Percentiles rank a stretch among this genome's conserved stretches.
phyloP scores from a whole-genome alignment of 2,888 invertebrate species.

The Acrocera orbiculus region DNA sequence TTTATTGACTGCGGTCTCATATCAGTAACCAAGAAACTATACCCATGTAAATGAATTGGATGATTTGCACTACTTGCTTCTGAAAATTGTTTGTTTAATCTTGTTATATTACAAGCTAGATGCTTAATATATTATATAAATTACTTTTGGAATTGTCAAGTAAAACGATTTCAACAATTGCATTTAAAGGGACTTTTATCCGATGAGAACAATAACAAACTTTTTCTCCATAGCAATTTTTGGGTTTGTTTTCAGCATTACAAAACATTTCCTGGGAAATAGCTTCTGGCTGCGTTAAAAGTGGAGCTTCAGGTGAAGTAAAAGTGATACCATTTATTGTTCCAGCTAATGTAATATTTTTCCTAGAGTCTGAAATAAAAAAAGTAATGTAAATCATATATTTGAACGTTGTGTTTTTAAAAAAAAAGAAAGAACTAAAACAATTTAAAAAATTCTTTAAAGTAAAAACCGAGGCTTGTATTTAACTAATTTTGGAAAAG shows the following conservation, averaged over 20 bases:
- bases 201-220: constrained; percentile 20
- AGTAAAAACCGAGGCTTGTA: no score
- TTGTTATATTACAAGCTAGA: no score
- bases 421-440: no score
- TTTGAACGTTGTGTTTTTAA: no score
- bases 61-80: constrained; percentile 22
- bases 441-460: no score
- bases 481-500: no score
- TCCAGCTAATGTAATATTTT: constrained; percentile 23
- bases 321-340: constrained; percentile 57
- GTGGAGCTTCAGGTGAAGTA: constrained; percentile 56
- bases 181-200: constrained; percentile 16
- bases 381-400: no score
- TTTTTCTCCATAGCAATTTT: constrained; percentile 12
- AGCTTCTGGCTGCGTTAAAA: constrained; percentile 44
- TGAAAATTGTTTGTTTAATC: no score
- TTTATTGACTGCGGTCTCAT: constrained; percentile 17
- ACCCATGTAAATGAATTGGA: constrained; percentile 27
- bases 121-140: no score
- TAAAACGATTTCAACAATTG: constrained; percentile 23
- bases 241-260: constrained; percentile 15
- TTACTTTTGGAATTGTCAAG: constrained; percentile 21
- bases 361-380: constrained; percentile 13
- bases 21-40: constrained; percentile 24
- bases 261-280: constrained; percentile 22